Evolutionary conservation across 1,140 invertebrate species (phyloP).

Genomic region (Gryon sp.): DNA sequence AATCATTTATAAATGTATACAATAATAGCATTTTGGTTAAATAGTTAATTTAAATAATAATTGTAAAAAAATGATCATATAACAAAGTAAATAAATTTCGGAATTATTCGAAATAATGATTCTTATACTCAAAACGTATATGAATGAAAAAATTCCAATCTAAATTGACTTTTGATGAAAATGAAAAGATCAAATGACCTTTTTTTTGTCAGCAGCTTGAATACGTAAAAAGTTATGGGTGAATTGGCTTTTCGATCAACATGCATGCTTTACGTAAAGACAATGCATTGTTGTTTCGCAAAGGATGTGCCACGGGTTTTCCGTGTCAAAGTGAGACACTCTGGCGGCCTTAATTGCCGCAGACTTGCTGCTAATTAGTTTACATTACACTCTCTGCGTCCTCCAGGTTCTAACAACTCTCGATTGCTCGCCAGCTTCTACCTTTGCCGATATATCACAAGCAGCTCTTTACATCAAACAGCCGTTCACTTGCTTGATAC

Average conservation of each 20-base stretch:
- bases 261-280: constrained; percentile 42
- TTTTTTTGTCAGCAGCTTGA: too few relatives aligned
- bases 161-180: too few relatives aligned
- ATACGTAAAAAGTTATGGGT: too few relatives aligned
- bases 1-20: too few relatives aligned
- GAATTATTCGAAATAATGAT: too few relatives aligned
- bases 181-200: too few relatives aligned
- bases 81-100: too few relatives aligned
- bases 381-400: constrained; percentile 78
- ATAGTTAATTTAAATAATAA: too few relatives aligned
- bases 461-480: constrained; percentile 68
- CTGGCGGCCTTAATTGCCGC: constrained; percentile 76
- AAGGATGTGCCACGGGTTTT: constrained; percentile 56
- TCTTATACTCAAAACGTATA: too few relatives aligned
- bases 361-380: constrained; percentile 79
- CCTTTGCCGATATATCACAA: constrained; percentile 69
- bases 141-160: too few relatives aligned
- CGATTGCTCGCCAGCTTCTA: constrained; percentile 63
- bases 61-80: too few relatives aligned
- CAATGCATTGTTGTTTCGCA: constrained; percentile 48
- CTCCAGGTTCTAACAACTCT: constrained; percentile 69
- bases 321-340: constrained; percentile 75
- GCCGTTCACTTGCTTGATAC: constrained; percentile 36
- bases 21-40: too few relatives aligned
- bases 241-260: constrained; percentile 48